Evolutionary conservation across 2,113 vertebrate species (phyloP), one percentile per base, ranked within the genome.

Genomic region (Clarias magur): DNA sequence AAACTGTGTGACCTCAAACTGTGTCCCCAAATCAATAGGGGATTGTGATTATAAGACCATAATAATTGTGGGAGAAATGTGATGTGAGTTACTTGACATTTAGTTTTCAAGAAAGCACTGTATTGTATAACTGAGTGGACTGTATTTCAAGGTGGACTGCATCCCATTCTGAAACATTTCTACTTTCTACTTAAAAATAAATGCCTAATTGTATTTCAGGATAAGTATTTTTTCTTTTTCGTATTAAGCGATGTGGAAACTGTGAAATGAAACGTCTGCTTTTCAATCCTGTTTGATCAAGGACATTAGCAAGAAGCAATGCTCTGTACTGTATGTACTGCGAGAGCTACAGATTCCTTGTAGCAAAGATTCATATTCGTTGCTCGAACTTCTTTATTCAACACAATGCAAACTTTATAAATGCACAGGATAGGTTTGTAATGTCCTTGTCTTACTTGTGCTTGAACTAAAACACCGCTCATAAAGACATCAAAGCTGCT

Each of bases 1-100:
- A 62, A 81, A 81, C 30, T 59, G 59, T 59, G 27, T 19, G 59
- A 80, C 78, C 27, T 34, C 57, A 81, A 19, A 62, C 57, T 38
- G 30, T 38, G 79, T 60, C 19, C 19, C 17, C 30, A 62, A 25
- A 81, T 81, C 79, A 81, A 27, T 62, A 38, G 30, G 38, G 79
- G 79, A 62, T 62, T 81, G 57, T 81, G 57, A 81, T 60, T 23
- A 80, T 81, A 38, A 81, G 57, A 38, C 9, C 23, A 38, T 23
- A 81, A 81, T 81, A 81, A 62, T 38, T 62, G 38, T 62, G 34
- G 57, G 19, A 34, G 80, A 42, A 82, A 42, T 82, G 59, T 60
- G 23, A 63, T 63, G 23, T 38, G 59, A 62, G 34, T 11, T 42
- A 42, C 21, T 62, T 82, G 59, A 25, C 34, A 82, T 42, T 63